Base-by-base conservation (phyloP, 2,113 vertebrate species). In the Melanotaenia duboulayi region DNA sequence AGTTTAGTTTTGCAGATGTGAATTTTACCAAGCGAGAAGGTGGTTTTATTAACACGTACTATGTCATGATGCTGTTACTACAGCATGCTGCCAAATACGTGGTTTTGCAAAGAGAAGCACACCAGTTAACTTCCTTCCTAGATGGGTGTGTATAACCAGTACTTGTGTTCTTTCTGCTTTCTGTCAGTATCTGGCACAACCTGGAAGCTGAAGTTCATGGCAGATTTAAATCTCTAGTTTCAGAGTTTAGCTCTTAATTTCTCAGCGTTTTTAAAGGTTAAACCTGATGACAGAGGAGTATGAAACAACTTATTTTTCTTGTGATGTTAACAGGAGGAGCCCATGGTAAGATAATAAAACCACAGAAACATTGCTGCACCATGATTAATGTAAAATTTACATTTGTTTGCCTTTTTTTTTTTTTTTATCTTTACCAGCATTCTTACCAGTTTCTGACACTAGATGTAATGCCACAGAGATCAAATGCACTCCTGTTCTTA, bases 261-360 rank as follows among this genome's bases (percentile, higher is more conserved):
- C 16, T 60, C 0, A 46, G 1, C 13, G 50, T 28, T 17, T 48
- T 42, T 28, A 11, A 2, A 28, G 2, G 4, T 22, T 22, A 54
- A 9, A 60, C 8, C 9, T 37, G 22, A 23, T 65, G 3, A 62
- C 25, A 23, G 0, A 40, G 19, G 9, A 75, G 11, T 5, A 90
- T 88, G 87, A 55, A 79, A 14, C 23, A 49, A 8, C 1, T 66
- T 66, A 0, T 85, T 24, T 6, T 78, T 62, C 71, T 91, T 50
- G 9, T 65, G 50, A 66, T 80, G 22, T 16, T 82, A 49, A 52
- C 49, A 49, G 82, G 17, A 17, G 65, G 63, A 54, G 72, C 49
- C 7, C 50, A 80, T 32, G 89, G 89, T 92, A 88, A 90, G 58
- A 60, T 40, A n/a, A 32, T 12, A 52, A 9, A 32, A 8, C 42